phyloP scores from a whole-genome alignment of 2,888 invertebrate species.

The Caenorhabditis sulstoni region DNA sequence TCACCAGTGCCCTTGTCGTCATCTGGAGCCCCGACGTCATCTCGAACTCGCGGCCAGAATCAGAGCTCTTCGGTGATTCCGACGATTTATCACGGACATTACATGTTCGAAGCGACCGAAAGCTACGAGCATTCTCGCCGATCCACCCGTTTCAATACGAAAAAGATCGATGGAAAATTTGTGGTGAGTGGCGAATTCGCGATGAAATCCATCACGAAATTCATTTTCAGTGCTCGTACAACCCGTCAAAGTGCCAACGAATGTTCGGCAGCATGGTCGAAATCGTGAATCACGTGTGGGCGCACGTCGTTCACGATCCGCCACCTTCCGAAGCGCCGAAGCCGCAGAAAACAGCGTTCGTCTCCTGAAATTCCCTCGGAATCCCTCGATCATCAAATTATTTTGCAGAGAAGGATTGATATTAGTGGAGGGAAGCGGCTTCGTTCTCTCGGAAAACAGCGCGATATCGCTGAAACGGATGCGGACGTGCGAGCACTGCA shows the following conservation, averaged over 20 bases:
- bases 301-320: slow-evolving; percentile 41
- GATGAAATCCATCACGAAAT: background rate
- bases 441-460: slow-evolving; percentile 18
- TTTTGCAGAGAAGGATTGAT: slow-evolving; percentile 5
- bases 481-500: slow-evolving; percentile 42
- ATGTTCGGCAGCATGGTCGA: slow-evolving; percentile 16
- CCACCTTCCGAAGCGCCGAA: background rate
- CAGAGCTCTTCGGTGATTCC: too few relatives aligned
- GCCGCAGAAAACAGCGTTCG: background rate
- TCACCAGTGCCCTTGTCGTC: too few relatives aligned
- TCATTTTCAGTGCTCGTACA: slow-evolving; percentile 43
- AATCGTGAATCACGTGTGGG: slow-evolving; percentile 49
- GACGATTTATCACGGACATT: slow-evolving; percentile 28
- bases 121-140: slow-evolving; percentile 28
- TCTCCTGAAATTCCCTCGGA: too few relatives aligned
- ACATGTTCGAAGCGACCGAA: slow-evolving; percentile 55
- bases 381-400: too few relatives aligned
- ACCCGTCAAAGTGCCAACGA: slow-evolving; percentile 26
- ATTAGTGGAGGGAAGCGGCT: background rate
- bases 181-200: slow-evolving; percentile 12
- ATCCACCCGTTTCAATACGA: slow-evolving; percentile 23
- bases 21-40: background rate
- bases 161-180: slow-evolving; percentile 50
- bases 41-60: background rate
- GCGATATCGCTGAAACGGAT: slow-evolving; percentile 5